These are phyloP conservation scores for Isichthys henryi DNA, from an alignment of 2,113 vertebrate genomes.

Conservation along the genomic window DNA sequence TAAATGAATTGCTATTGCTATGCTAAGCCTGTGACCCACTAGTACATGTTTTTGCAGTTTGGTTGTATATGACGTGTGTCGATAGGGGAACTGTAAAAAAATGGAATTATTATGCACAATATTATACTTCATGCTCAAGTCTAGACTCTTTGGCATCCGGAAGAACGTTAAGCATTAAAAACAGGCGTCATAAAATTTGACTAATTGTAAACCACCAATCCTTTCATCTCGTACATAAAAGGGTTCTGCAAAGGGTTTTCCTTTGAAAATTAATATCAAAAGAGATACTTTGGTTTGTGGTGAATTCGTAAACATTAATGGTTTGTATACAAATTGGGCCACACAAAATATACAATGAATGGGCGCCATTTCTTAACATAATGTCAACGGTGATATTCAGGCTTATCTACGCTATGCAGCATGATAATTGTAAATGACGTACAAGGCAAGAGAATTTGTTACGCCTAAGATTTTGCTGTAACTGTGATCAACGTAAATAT, in stretches of 20 bases:
- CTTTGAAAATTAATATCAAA: conserved; percentile 10
- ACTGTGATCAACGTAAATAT: neutral
- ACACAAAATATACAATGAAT: neutral
- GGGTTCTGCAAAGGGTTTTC: neutral
- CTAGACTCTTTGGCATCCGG: neutral
- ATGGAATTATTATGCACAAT: neutral
- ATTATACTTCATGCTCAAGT: neutral
- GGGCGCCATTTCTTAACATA: neutral
- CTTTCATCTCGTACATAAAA: conserved; percentile 2
- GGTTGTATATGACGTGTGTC: neutral
- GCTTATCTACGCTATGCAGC: conserved; percentile 6
- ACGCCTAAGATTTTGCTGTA: conserved; percentile 37
- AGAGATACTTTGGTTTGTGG: conserved; percentile 2
- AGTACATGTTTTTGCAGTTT: neutral
- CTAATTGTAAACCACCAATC: conserved; percentile 3
- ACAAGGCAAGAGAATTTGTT: conserved; percentile 41
- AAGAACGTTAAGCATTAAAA: neutral
- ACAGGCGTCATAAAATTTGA: neutral
- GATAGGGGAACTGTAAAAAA: neutral
- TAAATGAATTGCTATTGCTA: neutral
- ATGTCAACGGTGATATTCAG: neutral
- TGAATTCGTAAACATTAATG: conserved; percentile 2
- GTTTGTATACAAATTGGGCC: neutral
- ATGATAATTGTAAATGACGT: conserved; percentile 45
- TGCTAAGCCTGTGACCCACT: neutral